Evolutionary conservation across 2,888 invertebrate species (phyloP), one percentile per base, ranked within the genome.

Genomic region (Elysia crispata): DNA sequence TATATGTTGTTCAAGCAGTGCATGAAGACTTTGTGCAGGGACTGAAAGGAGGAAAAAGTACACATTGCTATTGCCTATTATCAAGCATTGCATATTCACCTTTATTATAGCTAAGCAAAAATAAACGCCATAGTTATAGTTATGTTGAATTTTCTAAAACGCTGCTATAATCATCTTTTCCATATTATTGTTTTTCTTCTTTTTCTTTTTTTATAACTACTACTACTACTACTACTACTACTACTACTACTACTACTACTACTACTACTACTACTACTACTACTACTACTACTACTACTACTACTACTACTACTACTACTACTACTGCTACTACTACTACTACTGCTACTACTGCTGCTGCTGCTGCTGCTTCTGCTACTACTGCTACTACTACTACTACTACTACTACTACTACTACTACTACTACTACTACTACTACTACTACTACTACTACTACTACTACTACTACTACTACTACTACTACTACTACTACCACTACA

Each of bases 261-360:
- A 54, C 54, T 54, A 54, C 54, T 54, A 54, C 54, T 54, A 54
- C 54, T 54, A 54, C 54, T 54, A 54, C 54, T 54, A 54, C 54
- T 54, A 54, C 54, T 54, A 54, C 54, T 54, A 54, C 54, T 54
- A 54, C 54, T 54, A 54, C 54, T 54, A 54, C 54, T 54, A 54
- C 54, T 54, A 54, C 54, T 54, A 54, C 54, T 54, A 54, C 54
- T 54, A 54, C 54, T 66, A 66, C 66, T 66, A 66, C 66, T 66
- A 66, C 66, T 66, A 66, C 66, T 66, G 25, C 66, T 66, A 66
- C 66, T 66, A 66, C 66, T 66, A 66, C 66, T 66, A 66, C 66
- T 66, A 66, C 66, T 66, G 25, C 66, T 66, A 66, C 66, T n/a
- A n/a, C n/a, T n/a, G n/a, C n/a, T n/a, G n/a, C n/a, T n/a, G n/a